Evolutionary conservation across 2,797 vertebrate species (phyloP).

Genomic region (Tangara arthus): DNA sequence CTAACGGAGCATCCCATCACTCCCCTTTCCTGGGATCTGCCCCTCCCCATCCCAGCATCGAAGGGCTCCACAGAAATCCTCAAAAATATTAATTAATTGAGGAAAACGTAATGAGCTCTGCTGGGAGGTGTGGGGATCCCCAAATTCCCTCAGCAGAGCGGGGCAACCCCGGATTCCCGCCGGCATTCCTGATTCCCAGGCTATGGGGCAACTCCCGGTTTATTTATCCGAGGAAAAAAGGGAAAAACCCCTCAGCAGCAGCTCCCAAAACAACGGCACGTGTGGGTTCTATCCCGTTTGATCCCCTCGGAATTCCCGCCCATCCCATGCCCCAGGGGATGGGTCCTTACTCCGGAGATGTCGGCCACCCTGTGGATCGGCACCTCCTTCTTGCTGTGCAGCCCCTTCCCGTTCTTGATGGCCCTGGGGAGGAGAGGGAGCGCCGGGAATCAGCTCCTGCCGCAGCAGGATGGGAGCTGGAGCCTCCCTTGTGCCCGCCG

Average conservation of each 20-base stretch:
- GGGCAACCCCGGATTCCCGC: rapidly evolving
- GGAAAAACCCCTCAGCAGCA: rapidly evolving
- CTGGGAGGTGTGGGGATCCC: background rate
- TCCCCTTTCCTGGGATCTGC: background rate
- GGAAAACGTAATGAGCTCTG: rapidly evolving
- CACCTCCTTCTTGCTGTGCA: slow-evolving; percentile 98
- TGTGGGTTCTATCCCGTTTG: rapidly evolving
- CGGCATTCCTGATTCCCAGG: rapidly evolving
- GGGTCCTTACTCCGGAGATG: slow-evolving; percentile 90
- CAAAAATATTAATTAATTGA: rapidly evolving
- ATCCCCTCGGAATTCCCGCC: background rate
- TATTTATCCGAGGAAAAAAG: background rate
- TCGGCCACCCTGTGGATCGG: slow-evolving; percentile 96
- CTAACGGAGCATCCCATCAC: background rate
- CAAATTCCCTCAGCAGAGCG: rapidly evolving
- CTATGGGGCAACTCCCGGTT: background rate
- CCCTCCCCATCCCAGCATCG: rapidly evolving
- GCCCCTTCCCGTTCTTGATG: slow-evolving; percentile 95
- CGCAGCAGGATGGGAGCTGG: rapidly evolving
- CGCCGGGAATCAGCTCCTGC: rapidly evolving
- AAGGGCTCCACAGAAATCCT: background rate
- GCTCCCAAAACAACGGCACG: background rate
- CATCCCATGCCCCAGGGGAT: rapidly evolving
- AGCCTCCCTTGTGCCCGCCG: background rate
- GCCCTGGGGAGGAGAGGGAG: slow-evolving; percentile 75